These are phyloP conservation scores for Stegodyphus mimosarum DNA, from an alignment of 1,140 invertebrate genomes.

Conservation along the genomic window DNA sequence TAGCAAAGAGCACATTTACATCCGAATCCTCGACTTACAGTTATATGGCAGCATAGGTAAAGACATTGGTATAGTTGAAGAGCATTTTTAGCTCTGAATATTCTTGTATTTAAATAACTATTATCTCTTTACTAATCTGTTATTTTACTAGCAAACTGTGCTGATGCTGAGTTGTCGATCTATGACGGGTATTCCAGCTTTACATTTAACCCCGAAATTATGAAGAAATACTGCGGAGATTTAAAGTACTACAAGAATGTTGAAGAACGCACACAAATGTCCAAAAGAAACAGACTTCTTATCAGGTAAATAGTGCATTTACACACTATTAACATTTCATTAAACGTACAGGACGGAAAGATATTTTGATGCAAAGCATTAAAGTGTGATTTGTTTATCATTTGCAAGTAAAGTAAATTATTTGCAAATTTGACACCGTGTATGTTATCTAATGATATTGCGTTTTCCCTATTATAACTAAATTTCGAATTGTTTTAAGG, in stretches of 20 bases:
- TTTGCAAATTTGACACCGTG: too few species aligned
- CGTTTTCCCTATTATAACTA: too few species aligned
- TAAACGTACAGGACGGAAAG: neutral
- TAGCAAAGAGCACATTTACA: constrained; percentile 67
- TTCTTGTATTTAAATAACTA: neutral
- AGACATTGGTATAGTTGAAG: neutral
- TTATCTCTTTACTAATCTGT: neutral
- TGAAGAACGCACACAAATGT: constrained; percentile 66
- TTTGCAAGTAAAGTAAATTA: too few species aligned
- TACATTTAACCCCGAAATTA: constrained; percentile 59
- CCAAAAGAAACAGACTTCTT: constrained; percentile 66
- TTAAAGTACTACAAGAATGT: constrained; percentile 66
- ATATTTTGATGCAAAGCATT: too few species aligned
- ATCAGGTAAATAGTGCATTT: constrained; percentile 61
- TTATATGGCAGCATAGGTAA: constrained; percentile 69
- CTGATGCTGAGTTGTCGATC: constrained; percentile 64
- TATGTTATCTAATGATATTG: too few species aligned
- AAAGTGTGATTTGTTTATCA: too few species aligned
- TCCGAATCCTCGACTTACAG: constrained; percentile 68
- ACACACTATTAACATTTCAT: neutral
- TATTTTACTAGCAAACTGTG: constrained; percentile 63
- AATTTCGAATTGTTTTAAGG: too few species aligned
- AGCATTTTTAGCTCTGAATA: too few species aligned
- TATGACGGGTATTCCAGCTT: constrained; percentile 67
- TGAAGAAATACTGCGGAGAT: constrained; percentile 66